Evolutionary conservation across 2,888 invertebrate genomes (phyloP), one percentile per base, ranked within the genome.

Genomic region (Eugnorisma glareosa): DNA sequence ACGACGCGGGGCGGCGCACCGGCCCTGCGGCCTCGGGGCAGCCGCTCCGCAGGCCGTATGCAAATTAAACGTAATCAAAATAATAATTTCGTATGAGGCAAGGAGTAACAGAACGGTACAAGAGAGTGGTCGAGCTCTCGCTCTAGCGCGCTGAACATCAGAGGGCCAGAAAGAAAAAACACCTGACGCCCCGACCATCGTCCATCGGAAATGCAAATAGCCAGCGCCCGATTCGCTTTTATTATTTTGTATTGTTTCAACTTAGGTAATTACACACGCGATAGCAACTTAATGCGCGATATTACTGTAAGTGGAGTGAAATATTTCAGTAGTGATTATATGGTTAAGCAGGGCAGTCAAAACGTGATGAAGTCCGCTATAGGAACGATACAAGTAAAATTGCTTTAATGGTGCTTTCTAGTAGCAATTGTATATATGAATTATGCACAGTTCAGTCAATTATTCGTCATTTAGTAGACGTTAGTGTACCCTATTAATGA

Each of bases 41-140:
- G 89, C 88, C 89, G 90, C 90, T 92, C 91, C 93, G 90, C 92
- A 93, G 93, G 92, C 93, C 93, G 93, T 96, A 96, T 96, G 96
- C 96, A 96, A 96, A 96, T 96, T 96, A 96, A 96, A 95, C 93
- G 95, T 95, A 96, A 96, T 96, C 96, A 96, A 96, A 96, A 96
- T 96, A 96, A 96, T 96, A 94, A 96, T 96, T 96, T 94, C 89
- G 90, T 92, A 93, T 89, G 91, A 93, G 90, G 90, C 91, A 89
- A 91, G 91, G 91, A 91, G 92, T 90, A 92, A 92, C 89, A 86
- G 86, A 86, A 89, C 90, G 88, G 90, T 91, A 86, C 70, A 86
- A 85, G 84, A 87, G 84, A 82, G 85, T 75, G 73, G 77, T 79
- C 68, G 82, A 86, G 90, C 89, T 94, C 95, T 94, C 94, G 79